Evolutionary conservation across 2,888 invertebrate genomes (phyloP).

Genomic region (Andricus quercusramuli): DNA sequence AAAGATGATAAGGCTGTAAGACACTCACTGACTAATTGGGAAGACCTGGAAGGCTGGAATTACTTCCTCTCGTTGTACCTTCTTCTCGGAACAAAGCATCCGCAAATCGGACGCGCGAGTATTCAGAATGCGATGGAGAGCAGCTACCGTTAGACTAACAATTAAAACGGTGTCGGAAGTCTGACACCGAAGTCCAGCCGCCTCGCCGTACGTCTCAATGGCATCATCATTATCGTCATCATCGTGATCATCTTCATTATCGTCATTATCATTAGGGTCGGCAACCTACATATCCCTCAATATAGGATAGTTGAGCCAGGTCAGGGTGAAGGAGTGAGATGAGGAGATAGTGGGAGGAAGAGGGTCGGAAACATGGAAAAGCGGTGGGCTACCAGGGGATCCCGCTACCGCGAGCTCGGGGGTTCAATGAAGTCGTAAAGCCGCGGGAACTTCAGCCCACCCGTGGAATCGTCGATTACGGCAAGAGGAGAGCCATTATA

Average conservation of each 20-base stretch:
- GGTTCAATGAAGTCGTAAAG: constrained; percentile 70
- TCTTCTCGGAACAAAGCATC: constrained; percentile 42
- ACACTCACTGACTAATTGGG: not conserved
- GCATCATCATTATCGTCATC: constrained; percentile 60
- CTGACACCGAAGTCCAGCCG: constrained; percentile 62
- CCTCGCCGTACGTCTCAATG: constrained; percentile 45
- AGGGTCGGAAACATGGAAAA: constrained; percentile 26
- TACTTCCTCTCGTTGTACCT: not conserved
- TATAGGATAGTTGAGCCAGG: not conserved
- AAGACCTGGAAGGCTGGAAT: not conserved
- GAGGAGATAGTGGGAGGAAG: not conserved
- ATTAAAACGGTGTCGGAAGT: constrained; percentile 78
- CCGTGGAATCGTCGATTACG: constrained; percentile 75
- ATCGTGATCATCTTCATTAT: constrained; percentile 61
- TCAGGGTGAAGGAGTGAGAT: not conserved
- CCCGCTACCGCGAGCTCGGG: constrained; percentile 44
- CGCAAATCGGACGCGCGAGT: constrained; percentile 53
- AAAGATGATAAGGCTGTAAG: no score
- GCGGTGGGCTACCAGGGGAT: constrained; percentile 8
- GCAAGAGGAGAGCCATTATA: constrained; percentile 71
- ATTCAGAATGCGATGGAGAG: constrained; percentile 38
- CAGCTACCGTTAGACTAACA: constrained; percentile 74
- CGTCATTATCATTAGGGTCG: constrained; percentile 53
- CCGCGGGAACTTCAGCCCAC: constrained; percentile 68
- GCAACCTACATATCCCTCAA: constrained; percentile 4